Evolutionary conservation across 2,797 vertebrate species (phyloP), one percentile per base, ranked within the genome.

Genomic region (Diceros bicornis): DNA sequence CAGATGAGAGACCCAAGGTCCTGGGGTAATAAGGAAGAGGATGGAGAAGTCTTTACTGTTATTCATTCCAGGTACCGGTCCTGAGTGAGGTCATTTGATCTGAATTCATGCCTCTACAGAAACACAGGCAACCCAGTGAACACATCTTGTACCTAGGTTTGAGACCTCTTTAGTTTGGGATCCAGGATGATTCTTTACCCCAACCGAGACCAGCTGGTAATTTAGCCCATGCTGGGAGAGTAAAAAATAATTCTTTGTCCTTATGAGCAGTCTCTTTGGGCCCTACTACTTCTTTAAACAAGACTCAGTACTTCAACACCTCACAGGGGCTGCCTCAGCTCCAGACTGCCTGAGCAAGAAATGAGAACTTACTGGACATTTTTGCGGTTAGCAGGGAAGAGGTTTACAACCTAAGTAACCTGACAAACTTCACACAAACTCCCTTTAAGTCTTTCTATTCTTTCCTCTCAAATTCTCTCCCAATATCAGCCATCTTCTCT

Each of bases 81-180:
- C 13, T 2, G 6, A 27, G 11, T 29, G 50, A 34, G 86, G 50
- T n/a, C 17, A 0, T 23, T 25, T 1, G 0, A 0, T 41, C 7
- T n/a, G 27, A 69, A 62, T 41, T 29, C 71, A 50, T 20, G 4
- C n/a, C 41, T 90, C 41, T 37, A 1, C 11, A 20, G 52, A 95
- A 21, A 9, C 69, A 20, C 14, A 59, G 12, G 32, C 32, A 52
- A n/a, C 52, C 41, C 10, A 6, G 4, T 7, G 64, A 20, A 18
- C n/a, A 18, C 41, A 1, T 32, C 74, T 41, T 52, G 14, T 29
- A 7, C 21, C 44, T 55, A 57, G 12, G 32, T 34, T 64, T 72
- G 66, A 84, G 79, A 25, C 27, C 16, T 64, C 44, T 72, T n/a
- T 8, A 10, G 41, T 34, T 57, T 10, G 68, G 69, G 12, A 72